Base-by-base conservation (phyloP, 1,140 invertebrate genomes). In the Panagrolaimus sp. region DNA sequence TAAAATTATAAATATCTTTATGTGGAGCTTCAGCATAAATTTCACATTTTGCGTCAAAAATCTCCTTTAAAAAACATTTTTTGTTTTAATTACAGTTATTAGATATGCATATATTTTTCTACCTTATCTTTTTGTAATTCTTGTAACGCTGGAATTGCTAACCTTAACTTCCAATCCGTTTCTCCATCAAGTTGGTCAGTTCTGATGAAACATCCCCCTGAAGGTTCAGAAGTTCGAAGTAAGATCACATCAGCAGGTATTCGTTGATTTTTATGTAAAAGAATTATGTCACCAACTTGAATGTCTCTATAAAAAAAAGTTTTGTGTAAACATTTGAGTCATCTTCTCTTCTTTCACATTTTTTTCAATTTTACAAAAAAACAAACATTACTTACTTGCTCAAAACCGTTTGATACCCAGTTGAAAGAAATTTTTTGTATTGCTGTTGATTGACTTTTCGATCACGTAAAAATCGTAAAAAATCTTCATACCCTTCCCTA, bases 121-220 rank as follows among this genome's bases (percentile, higher is more conserved):
- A 58, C 87, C 67, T 88, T 87, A 83, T 95, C 91, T 63, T 87
- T 88, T 9, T 89, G 88, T 10, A 96, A 85, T 82, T 92, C 92
- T 84, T 98, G 94, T 1, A 93, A 97, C 9, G 89, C 88, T 6
- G 91, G 89, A 65, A 98, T 89, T n/a, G 96, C 93, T 55, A 97
- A 86, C 72, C 94, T 87, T 45, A 98, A 86, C 85, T 99, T 99
- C 96, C 96, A 98, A 86, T 99, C 96, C 66, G 95, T 98, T 86
- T 98, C 96, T 48, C 96, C 96, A 85, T 98, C 96, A 70, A 99
- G 84, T 84, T 99, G 96, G 86, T 99, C 96, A 0, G 96, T 99
- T 75, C 94, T 87, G 15, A 98, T 91, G 83, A 98, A 99, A 78
- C 96, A 96, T 0, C 94, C 89, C 0, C 95, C 96, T 80, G 89